Evolutionary conservation across 2,888 invertebrate genomes (phyloP).

Genomic region (Lapara coniferarum): DNA sequence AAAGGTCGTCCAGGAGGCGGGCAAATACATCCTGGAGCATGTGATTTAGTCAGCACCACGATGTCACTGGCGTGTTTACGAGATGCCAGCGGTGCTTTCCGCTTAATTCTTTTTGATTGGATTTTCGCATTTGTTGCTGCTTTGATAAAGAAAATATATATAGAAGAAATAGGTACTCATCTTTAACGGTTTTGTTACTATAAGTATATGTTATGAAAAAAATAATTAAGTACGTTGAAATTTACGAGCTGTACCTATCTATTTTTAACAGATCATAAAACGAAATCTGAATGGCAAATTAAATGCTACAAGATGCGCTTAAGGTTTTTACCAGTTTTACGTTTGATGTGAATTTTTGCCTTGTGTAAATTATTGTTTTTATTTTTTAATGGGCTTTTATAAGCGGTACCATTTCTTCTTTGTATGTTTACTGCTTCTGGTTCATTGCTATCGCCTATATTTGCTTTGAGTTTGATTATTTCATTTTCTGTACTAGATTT

Average conservation of each 20-base stretch:
- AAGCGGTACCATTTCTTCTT: neutral
- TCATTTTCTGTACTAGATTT: constrained; percentile 16
- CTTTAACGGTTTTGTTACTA: too few relatives aligned
- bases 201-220: neutral
- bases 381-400: neutral
- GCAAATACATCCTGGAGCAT: constrained; percentile 61
- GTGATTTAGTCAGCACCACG: constrained; percentile 53
- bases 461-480: neutral
- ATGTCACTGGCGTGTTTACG: constrained; percentile 58
- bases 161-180: too few relatives aligned
- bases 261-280: neutral
- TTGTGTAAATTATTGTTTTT: neutral
- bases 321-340: neutral
- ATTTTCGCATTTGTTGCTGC: neutral
- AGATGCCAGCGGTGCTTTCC: constrained; percentile 15
- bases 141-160: neutral
- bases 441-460: neutral
- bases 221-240: neutral
- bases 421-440: neutral
- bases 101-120: constrained; percentile 6
- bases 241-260: neutral
- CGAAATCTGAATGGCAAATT: neutral
- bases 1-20: constrained; percentile 57
- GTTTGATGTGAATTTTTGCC: neutral
- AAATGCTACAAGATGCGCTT: neutral